Percentiles rank a stretch among this genome's conserved stretches.
These are phyloP conservation scores for Mesorhabditis belari DNA, from an alignment of 2,888 invertebrate genomes.

Conservation along the genomic window DNA sequence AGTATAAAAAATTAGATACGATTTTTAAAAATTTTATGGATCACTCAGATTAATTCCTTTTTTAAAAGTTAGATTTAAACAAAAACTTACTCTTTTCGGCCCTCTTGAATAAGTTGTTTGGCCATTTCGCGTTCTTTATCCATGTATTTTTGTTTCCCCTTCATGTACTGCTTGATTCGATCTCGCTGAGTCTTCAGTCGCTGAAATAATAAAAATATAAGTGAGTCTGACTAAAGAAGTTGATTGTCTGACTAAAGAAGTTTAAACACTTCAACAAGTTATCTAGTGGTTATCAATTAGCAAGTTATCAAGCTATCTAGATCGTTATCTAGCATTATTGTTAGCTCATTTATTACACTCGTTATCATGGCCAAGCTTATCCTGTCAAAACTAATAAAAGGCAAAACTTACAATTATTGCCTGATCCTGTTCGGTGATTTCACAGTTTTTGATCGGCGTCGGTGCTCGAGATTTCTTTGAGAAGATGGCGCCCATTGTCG, in stretches of 20 bases:
- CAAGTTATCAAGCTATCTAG: background rate
- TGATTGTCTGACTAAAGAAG: background rate
- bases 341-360: no score
- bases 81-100: constrained; percentile 73
- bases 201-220: constrained; percentile 54
- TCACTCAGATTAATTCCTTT: background rate
- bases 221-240: background rate
- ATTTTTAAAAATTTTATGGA: constrained; percentile 1
- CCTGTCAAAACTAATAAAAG: background rate
- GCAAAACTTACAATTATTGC: constrained; percentile 71
- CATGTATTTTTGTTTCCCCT: constrained; percentile 73
- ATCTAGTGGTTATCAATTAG: background rate
- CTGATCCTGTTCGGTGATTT: constrained; percentile 79
- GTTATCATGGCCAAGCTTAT: no score
- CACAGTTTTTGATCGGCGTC: constrained; percentile 55
- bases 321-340: no score
- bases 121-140: constrained; percentile 80
- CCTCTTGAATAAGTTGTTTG: constrained; percentile 76
- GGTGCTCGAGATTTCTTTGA: constrained; percentile 60
- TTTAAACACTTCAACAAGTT: background rate
- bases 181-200: constrained; percentile 95
- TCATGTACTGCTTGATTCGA: constrained; percentile 87
- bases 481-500: constrained; percentile 82
- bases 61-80: background rate
- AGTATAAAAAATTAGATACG: background rate